Evolutionary conservation across 23 tunicate species (phyloP).

Genomic region (Ciona savignyi): DNA sequence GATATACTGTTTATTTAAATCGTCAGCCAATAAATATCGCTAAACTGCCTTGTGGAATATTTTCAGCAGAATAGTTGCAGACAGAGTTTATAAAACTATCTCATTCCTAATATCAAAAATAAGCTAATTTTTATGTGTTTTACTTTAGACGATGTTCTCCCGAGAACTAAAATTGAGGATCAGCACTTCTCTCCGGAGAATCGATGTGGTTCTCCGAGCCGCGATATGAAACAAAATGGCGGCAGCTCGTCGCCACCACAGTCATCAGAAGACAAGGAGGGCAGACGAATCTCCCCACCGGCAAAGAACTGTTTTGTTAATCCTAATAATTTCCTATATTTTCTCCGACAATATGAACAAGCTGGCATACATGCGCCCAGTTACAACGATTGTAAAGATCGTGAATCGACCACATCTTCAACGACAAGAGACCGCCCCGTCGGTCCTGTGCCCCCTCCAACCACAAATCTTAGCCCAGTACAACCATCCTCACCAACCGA

Average conservation of each 20-base stretch:
- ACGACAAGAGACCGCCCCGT: too few species aligned
- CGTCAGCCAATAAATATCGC: too few species aligned
- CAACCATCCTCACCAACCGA: neutral
- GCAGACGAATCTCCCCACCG: neutral
- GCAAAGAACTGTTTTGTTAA: neutral
- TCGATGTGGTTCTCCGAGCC: neutral
- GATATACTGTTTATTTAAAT: too few species aligned
- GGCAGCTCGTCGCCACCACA: neutral
- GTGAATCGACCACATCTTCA: too few species aligned
- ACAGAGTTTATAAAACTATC: too few species aligned
- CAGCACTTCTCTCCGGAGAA: neutral
- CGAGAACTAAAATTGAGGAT: neutral
- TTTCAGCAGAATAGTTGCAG: too few species aligned
- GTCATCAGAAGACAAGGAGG: neutral
- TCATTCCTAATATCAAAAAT: too few species aligned
- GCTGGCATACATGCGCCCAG: neutral
- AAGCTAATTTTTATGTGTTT: too few species aligned
- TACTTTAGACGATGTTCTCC: neutral
- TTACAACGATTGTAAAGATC: too few species aligned
- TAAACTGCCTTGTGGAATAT: too few species aligned
- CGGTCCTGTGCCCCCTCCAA: neutral
- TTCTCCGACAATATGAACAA: neutral
- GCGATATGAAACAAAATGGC: neutral
- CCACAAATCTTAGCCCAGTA: neutral
- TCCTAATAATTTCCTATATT: neutral